A percentile compares a stretch with the other conserved stretches of the same genome.
Evolutionary conservation across 2,888 invertebrate species (phyloP).

Genomic region (Hesperia comma): DNA sequence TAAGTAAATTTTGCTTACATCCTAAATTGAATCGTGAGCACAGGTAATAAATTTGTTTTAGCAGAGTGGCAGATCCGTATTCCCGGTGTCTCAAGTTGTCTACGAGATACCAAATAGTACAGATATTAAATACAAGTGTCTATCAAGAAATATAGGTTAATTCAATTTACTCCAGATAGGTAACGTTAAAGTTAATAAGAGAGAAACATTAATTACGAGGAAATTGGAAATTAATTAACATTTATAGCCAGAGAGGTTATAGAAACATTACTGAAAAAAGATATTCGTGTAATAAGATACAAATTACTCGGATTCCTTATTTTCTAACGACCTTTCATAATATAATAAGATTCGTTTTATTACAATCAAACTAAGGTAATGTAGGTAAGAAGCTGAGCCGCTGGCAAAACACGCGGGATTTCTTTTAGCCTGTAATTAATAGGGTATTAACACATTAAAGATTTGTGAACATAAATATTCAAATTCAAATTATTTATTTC

Average conservation of each 20-base stretch:
- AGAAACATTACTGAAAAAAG: conserved; percentile 20
- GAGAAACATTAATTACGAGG: conserved; percentile 11
- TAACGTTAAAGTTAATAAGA: conserved; percentile 3
- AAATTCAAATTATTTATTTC: too few relatives aligned
- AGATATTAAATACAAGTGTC: too few relatives aligned
- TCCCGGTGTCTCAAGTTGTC: too few relatives aligned
- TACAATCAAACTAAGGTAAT: conserved; percentile 25
- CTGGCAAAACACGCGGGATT: not conserved
- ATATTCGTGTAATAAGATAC: conserved; percentile 21
- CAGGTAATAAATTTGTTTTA: too few relatives aligned
- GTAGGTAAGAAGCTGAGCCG: conserved; percentile 24
- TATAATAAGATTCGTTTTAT: conserved; percentile 27
- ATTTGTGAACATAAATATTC: too few relatives aligned
- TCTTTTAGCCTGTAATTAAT: conserved; percentile 2
- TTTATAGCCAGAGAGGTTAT: conserved; percentile 27
- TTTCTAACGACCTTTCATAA: conserved; percentile 28
- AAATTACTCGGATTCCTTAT: conserved; percentile 29
- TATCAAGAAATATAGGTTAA: not conserved
- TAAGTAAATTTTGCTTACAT: too few relatives aligned
- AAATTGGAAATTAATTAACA: conserved; percentile 35
- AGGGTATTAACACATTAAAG: not conserved
- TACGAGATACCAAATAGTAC: too few relatives aligned
- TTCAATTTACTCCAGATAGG: not conserved
- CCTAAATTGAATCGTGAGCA: too few relatives aligned
- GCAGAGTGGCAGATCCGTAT: too few relatives aligned